phyloP scores from a whole-genome alignment of 2,888 invertebrate genomes.

The Pyrrhosoma nymphula region DNA sequence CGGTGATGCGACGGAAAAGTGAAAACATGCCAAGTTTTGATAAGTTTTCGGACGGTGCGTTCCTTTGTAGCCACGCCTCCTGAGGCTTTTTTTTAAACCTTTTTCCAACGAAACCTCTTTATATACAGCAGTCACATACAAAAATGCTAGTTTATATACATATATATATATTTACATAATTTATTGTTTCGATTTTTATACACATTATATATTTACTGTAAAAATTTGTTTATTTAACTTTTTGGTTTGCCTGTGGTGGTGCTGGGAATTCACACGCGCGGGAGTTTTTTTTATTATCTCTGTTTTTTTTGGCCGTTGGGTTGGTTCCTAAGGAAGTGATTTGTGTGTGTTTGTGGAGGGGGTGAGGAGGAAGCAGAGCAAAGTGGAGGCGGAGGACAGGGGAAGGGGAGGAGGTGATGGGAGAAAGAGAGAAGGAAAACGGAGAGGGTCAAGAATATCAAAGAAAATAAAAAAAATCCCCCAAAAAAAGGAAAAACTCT shows the following conservation, averaged over 20 bases:
- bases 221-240: slow-evolving; percentile 62
- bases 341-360: neutral
- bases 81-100: slow-evolving; percentile 1
- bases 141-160: slow-evolving; percentile 47
- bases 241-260: slow-evolving; percentile 66
- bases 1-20: slow-evolving; percentile 46
- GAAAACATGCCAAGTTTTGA: slow-evolving; percentile 47
- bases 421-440: neutral
- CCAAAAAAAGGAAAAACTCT: neutral
- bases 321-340: slow-evolving; percentile 52
- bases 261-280: slow-evolving; percentile 62
- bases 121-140: slow-evolving; percentile 46
- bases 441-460: neutral
- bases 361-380: neutral
- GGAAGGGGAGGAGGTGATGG: neutral
- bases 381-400: slow-evolving; percentile 8
- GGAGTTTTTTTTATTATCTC: slow-evolving; percentile 15
- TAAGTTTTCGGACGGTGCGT: slow-evolving; percentile 35
- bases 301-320: slow-evolving; percentile 56
- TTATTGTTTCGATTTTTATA: slow-evolving; percentile 63
- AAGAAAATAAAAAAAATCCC: neutral
- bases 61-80: slow-evolving; percentile 47
- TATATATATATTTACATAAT: slow-evolving; percentile 41
- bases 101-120: slow-evolving; percentile 42
- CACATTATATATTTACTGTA: slow-evolving; percentile 55